A percentile compares a stretch with the other conserved stretches of the same genome.
These are phyloP conservation scores for Lepidocyrtinus sp. DNA, from an alignment of 2,888 invertebrate genomes.

Conservation along the genomic window DNA sequence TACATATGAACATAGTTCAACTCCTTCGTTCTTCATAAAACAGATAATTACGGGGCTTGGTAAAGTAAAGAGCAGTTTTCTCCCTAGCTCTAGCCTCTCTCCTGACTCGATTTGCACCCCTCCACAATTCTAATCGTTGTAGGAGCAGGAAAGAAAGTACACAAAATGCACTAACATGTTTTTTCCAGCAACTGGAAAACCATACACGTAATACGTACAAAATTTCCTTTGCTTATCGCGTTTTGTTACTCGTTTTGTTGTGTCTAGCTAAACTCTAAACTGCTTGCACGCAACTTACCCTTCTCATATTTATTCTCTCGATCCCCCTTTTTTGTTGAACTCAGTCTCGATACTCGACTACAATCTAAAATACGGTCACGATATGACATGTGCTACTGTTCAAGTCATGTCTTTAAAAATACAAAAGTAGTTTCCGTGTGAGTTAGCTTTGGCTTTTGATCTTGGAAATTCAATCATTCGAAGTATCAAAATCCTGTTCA, in stretches of 20 bases:
- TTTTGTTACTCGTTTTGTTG: no score
- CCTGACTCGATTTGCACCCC: constrained; percentile 40
- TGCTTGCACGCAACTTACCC: background rate
- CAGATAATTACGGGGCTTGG: background rate
- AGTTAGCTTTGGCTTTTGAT: no score
- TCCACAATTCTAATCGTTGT: constrained; percentile 11
- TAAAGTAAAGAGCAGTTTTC: constrained; percentile 40
- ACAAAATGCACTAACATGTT: constrained; percentile 1
- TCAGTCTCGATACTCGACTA: background rate
- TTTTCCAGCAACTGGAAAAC: constrained; percentile 23
- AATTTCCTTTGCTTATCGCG: no score
- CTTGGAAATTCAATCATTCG: no score
- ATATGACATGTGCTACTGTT: no score
- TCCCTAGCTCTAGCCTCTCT: constrained; percentile 29
- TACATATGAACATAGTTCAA: background rate
- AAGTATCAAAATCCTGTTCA: no score
- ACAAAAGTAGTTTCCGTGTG: no score
- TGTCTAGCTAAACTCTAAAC: no score
- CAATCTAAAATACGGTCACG: background rate
- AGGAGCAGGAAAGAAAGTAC: background rate
- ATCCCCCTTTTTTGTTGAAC: background rate
- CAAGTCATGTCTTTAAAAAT: no score
- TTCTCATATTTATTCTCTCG: background rate
- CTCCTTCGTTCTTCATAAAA: background rate
- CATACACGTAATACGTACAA: constrained; percentile 14